Percentiles rank a stretch among this genome's conserved stretches.
These are phyloP conservation scores for Hydrolagus colliei DNA, from an alignment of 2,797 vertebrate genomes.

Conservation along the genomic window DNA sequence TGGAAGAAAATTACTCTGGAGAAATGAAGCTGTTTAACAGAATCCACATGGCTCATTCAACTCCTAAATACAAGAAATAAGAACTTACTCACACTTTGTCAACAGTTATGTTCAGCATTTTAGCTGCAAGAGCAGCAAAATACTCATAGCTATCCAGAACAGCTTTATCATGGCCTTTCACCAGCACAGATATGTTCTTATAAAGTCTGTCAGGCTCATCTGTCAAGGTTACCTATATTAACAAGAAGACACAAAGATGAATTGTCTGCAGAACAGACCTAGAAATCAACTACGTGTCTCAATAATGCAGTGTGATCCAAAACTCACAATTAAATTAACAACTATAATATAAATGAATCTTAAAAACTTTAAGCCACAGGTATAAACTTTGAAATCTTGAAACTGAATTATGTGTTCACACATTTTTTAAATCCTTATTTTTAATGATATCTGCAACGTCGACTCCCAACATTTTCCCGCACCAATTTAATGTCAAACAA, in stretches of 20 bases:
- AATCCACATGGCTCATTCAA: not conserved
- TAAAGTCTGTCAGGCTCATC: conserved; percentile 78
- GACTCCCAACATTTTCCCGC: too few species aligned
- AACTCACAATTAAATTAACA: not conserved
- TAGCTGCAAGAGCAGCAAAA: conserved; percentile 77
- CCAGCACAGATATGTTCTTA: conserved; percentile 73
- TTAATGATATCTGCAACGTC: too few species aligned
- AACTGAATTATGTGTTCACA: too few species aligned
- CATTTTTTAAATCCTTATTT: too few species aligned
- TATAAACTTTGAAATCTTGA: too few species aligned
- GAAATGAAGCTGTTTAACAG: not conserved
- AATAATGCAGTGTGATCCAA: not conserved
- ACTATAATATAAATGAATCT: too few species aligned
- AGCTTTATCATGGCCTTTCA: conserved; percentile 80
- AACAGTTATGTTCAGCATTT: conserved; percentile 75
- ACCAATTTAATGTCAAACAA: too few species aligned
- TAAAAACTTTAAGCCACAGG: too few species aligned
- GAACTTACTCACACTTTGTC: conserved; percentile 73
- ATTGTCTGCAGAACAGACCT: conserved; percentile 42
- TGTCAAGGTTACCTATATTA: conserved; percentile 69
- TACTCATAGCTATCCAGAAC: conserved; percentile 92
- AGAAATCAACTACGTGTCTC: not conserved
- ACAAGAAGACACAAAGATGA: conserved; percentile 42
- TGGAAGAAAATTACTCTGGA: too few species aligned
- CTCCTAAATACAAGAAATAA: conserved; percentile 11